These are phyloP conservation scores for Plutella xylostella DNA, from an alignment of 2,888 invertebrate genomes.

Conservation along the genomic window DNA sequence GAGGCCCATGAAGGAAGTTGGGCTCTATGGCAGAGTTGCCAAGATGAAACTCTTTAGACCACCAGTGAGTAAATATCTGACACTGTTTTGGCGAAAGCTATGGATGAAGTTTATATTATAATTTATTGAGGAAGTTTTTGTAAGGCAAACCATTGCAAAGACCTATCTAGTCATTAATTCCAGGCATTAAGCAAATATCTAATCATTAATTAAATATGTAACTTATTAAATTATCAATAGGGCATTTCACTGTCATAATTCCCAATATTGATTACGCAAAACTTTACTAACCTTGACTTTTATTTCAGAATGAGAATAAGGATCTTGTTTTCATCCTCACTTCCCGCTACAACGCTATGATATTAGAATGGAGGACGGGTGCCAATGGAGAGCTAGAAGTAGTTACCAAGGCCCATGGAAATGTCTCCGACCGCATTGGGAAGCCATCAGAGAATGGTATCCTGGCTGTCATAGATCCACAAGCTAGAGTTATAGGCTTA, in stretches of 20 bases:
- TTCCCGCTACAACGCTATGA: slow-evolving; percentile 96
- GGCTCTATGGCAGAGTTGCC: slow-evolving; percentile 93
- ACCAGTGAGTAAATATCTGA: slow-evolving; percentile 69
- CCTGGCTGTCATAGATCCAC: slow-evolving; percentile 95
- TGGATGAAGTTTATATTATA: too few relatives aligned
- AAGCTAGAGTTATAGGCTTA: slow-evolving; percentile 94
- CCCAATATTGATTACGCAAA: too few relatives aligned
- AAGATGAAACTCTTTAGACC: slow-evolving; percentile 95
- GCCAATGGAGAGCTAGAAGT: slow-evolving; percentile 88
- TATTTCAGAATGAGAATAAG: slow-evolving; percentile 89
- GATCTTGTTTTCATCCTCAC: slow-evolving; percentile 95
- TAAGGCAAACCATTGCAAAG: too few relatives aligned
- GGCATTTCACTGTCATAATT: too few relatives aligned
- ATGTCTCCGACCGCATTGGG: slow-evolving; percentile 94
- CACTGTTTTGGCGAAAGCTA: too few relatives aligned
- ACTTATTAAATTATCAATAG: too few relatives aligned
- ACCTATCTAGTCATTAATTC: too few relatives aligned
- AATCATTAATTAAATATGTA: too few relatives aligned
- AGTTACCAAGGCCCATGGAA: slow-evolving; percentile 95
- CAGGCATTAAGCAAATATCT: too few relatives aligned
- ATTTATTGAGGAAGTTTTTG: too few relatives aligned
- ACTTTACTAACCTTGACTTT: too few relatives aligned
- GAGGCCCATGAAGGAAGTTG: slow-evolving; percentile 93
- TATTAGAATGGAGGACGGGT: slow-evolving; percentile 86
- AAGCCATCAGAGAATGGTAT: slow-evolving; percentile 96